phyloP scores from a whole-genome alignment of 23 tunicate genomes.

The Trididemnum miniatum region DNA sequence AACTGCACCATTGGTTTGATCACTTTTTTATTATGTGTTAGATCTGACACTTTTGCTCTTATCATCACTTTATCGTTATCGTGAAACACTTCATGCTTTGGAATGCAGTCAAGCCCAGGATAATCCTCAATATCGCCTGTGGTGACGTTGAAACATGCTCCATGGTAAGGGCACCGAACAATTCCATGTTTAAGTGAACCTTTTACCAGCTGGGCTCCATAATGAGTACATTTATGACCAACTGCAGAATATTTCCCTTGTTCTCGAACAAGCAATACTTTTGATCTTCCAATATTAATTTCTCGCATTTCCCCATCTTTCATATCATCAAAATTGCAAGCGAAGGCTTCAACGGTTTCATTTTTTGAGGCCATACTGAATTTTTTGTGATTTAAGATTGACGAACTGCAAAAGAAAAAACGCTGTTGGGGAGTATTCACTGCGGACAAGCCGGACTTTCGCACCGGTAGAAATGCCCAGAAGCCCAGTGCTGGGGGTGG shows the following conservation, averaged over 20 bases:
- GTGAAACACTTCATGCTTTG: constrained; percentile 53
- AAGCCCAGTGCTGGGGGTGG: no score
- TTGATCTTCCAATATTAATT: constrained; percentile 48
- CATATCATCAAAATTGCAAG: constrained; percentile 78
- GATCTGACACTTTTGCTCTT: constrained; percentile 33
- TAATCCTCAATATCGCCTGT: constrained; percentile 93
- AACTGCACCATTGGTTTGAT: constrained; percentile 48
- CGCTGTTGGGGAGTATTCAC: no score
- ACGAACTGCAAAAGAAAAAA: no score
- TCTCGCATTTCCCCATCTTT: constrained; percentile 91
- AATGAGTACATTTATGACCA: constrained; percentile 88
- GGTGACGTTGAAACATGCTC: constrained; percentile 80
- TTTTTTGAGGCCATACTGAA: no score
- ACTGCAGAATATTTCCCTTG: constrained; percentile 66
- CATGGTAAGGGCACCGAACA: constrained; percentile 93
- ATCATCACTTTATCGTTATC: constrained; percentile 67
- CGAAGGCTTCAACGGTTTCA: constrained; percentile 56
- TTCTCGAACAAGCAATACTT: constrained; percentile 58
- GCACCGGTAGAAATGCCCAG: no score
- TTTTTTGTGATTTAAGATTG: no score
- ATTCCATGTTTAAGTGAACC: constrained; percentile 56
- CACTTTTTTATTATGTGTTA: constrained; percentile 35
- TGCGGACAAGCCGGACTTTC: no score
- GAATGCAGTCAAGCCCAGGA: constrained; percentile 92
- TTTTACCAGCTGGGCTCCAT: constrained; percentile 83